phyloP scores from a whole-genome alignment of 2,797 vertebrate species.

The Urosaurus nigricauda region DNA sequence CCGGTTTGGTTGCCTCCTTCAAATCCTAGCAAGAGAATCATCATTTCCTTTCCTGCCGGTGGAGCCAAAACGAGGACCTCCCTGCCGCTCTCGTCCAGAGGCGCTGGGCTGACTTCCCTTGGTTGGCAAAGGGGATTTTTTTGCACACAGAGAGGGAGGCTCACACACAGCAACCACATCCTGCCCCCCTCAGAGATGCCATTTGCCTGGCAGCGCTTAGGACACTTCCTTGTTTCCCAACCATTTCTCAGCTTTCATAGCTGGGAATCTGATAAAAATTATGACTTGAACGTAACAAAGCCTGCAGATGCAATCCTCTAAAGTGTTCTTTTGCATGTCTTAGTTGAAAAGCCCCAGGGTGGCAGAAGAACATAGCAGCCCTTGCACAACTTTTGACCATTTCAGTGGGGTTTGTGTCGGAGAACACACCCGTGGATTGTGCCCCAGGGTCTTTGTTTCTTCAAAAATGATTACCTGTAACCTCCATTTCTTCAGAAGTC shows the following conservation, averaged over 20 bases:
- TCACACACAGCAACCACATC: not conserved
- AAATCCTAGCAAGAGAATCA: not conserved
- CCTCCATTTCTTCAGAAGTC: not conserved
- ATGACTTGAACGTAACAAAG: not conserved
- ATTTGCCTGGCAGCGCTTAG: not conserved
- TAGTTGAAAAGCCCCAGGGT: not conserved
- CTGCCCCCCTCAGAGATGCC: not conserved
- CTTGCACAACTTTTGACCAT: no score
- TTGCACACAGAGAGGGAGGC: accelerated
- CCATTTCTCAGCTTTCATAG: not conserved
- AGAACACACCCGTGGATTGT: no score
- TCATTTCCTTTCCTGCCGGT: constrained; percentile 6
- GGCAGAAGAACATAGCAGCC: not conserved
- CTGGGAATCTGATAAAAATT: not conserved
- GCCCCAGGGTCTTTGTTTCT: not conserved
- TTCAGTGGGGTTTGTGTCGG: not conserved
- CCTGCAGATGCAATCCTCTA: not conserved
- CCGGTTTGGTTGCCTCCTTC: not conserved
- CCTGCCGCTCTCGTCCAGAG: not conserved
- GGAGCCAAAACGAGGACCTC: not conserved
- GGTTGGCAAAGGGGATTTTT: not conserved
- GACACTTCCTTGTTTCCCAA: not conserved
- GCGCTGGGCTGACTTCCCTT: no score
- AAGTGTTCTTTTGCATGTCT: not conserved
- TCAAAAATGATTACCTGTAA: not conserved